Percentiles rank a stretch among this genome's conserved stretches.
Conservation (phyloP, 2,888 invertebrate genomes). For the Tridacna crocea region DNA sequence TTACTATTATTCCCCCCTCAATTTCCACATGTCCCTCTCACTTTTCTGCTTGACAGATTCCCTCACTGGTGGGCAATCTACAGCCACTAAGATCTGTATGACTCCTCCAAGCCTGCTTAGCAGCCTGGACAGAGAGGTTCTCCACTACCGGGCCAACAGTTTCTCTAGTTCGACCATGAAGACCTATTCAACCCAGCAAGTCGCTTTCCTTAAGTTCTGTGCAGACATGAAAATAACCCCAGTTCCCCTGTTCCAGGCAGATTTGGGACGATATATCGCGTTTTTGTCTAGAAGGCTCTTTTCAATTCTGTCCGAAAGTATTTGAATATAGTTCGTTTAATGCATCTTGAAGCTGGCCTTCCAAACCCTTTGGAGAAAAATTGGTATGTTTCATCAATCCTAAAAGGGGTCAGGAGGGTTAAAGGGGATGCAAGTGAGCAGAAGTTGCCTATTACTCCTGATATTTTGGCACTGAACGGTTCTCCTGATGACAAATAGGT, state of each 20-base stretch:
- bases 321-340: not conserved
- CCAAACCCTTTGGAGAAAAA: not conserved
- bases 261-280: not conserved
- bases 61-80: too few species aligned
- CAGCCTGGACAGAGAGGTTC: not conserved
- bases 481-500: not conserved
- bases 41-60: too few species aligned
- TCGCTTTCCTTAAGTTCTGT: not conserved
- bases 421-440: not conserved
- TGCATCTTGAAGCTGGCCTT: not conserved
- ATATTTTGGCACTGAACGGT: not conserved
- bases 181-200: not conserved
- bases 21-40: too few species aligned
- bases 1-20: too few species aligned
- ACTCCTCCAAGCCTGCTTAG: too few species aligned
- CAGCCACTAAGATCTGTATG: too few species aligned
- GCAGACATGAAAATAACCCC: not conserved
- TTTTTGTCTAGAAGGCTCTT: not conserved
- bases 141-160: not conserved
- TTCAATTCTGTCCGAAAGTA: not conserved
- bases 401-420: not conserved
- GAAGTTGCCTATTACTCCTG: not conserved
- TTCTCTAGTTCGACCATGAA: not conserved
- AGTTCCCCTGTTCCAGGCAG: not conserved
- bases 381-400: not conserved